Base-by-base conservation (phyloP, 1,140 invertebrate genomes). In the Philopotamus ludificatus region DNA sequence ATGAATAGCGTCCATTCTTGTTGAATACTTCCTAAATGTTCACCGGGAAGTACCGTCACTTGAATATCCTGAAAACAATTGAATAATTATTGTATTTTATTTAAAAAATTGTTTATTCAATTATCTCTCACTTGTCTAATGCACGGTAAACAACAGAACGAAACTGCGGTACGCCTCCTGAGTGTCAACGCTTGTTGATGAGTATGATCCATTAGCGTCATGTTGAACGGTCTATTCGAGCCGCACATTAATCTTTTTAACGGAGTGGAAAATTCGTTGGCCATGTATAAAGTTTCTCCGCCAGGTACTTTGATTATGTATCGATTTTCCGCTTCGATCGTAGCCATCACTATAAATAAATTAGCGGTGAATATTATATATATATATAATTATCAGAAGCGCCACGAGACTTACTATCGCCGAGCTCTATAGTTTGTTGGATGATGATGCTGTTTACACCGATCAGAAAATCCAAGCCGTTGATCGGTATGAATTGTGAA, bases 151-250 rank as follows among this genome's bases (percentile, higher is more conserved):
- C 73, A 74, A 47, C 77, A 79, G 1, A 76, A 78, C 0, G 79
- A 74, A 61, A 79, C 71, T 1, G 85, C 85, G 1, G 86, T 73
- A 34, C 82, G 75, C 41, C 85, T 76, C 53, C 79, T 74, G 23
- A 87, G 77, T n/a, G 81, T 72, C 64, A 87, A 68, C 0, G 85
- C 86, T 70, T 86, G 85, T 71, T 87, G 86, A 60, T 85, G 76
- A 0, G 84, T 85, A 73, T 80, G 85, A 71, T 88, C 86, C 57
- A 85, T 81, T 1, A 88, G 66, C 59, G 82, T 81, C 82, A 88
- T 83, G 26, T 74, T 73, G 70, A 87, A 87, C 0, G 80, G 77
- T 20, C 86, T 71, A 0, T 79, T 79, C 0, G 82, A 77, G 3
- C 86, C 85, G 74, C 85, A 87, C 12, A 85, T 71, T 47, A 82